These are phyloP conservation scores for Apaloderma vittatum DNA, from an alignment of 2,113 vertebrate species.

Conservation along the genomic window DNA sequence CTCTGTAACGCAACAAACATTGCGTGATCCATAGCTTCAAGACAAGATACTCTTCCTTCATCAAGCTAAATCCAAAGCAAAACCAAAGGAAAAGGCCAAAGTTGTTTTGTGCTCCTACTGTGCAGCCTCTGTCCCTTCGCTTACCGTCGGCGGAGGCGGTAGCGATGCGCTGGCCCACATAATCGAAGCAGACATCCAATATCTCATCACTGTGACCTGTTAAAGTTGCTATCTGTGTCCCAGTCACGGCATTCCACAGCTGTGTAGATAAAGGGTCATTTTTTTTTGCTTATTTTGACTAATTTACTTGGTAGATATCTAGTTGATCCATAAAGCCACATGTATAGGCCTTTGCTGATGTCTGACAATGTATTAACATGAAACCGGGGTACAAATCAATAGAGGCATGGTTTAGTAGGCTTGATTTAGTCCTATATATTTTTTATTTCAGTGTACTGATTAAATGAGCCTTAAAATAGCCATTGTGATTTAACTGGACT, in stretches of 20 bases:
- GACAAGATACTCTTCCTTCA: neutral
- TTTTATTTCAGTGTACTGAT: neutral
- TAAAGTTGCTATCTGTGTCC: constrained; percentile 85
- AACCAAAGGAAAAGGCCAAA: neutral
- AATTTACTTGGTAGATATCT: neutral
- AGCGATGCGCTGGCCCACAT: constrained; percentile 88
- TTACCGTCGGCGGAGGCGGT: constrained; percentile 93
- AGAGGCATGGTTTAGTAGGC: neutral
- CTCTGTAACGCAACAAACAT: neutral
- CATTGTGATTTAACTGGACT: neutral
- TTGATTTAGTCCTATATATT: neutral
- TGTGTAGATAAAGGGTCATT: constrained; percentile 40
- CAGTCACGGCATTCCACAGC: constrained; percentile 89
- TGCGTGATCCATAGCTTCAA: neutral
- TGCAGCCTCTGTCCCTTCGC: neutral
- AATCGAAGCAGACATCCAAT: constrained; percentile 94
- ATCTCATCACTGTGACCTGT: constrained; percentile 90
- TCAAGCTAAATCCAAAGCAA: neutral
- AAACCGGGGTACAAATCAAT: neutral
- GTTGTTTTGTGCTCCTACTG: neutral
- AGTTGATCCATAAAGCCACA: neutral
- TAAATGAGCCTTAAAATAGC: neutral
- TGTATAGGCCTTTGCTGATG: neutral
- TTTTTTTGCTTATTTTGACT: neutral
- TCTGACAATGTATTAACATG: neutral